Percentiles rank a stretch among this genome's conserved stretches.
phyloP scores from a whole-genome alignment of 2,797 vertebrate genomes.

The Xiphophorus birchmanni region DNA sequence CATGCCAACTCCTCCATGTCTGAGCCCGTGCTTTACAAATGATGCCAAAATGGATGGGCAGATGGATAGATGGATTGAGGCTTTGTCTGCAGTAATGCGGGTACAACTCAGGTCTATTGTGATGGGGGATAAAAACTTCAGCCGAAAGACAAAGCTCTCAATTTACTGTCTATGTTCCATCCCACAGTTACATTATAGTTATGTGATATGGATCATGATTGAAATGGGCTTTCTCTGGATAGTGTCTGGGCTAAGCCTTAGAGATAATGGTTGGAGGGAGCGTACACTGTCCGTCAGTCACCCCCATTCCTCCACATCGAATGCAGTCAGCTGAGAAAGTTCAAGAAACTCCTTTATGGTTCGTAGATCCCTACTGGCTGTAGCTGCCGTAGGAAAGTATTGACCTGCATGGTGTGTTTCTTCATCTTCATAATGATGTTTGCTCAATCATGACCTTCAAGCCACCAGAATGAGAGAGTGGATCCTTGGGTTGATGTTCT shows the following conservation, averaged over 20 bases:
- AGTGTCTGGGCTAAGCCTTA: background rate
- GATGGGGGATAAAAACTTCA: background rate
- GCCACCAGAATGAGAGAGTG: no score
- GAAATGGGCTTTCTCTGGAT: background rate
- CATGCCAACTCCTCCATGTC: background rate
- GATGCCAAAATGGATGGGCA: background rate
- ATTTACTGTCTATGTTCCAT: background rate
- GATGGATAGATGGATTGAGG: background rate
- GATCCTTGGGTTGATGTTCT: background rate
- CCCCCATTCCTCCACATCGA: background rate
- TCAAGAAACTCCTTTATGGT: background rate
- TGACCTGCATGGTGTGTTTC: background rate
- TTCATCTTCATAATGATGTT: background rate
- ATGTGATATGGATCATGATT: slow-evolving; percentile 1
- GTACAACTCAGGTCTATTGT: background rate
- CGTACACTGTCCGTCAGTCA: background rate
- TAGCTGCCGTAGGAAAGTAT: background rate
- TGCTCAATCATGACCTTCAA: background rate
- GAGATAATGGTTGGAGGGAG: background rate
- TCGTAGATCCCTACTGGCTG: background rate
- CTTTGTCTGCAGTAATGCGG: background rate
- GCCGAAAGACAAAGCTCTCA: background rate
- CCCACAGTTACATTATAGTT: background rate
- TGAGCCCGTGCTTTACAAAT: background rate
- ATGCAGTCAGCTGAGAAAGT: background rate